A percentile compares a stretch with the other conserved stretches of the same genome.
Evolutionary conservation across 2,888 invertebrate genomes (phyloP).

Genomic region (Boloria euphrosyne): DNA sequence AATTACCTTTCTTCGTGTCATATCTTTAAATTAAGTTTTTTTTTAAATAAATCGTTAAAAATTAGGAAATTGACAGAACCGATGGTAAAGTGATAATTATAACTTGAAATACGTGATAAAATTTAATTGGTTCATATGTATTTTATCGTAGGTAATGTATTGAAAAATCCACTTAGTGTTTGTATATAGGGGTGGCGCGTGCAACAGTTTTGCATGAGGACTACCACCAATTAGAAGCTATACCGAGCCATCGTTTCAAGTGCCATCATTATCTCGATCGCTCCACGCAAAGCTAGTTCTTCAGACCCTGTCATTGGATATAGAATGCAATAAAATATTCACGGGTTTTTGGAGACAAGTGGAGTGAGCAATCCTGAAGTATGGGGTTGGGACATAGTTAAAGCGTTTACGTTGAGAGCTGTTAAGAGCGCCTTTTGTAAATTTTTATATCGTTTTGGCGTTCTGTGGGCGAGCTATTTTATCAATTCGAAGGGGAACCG

Average conservation of each 20-base stretch:
- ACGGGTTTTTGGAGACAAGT: conserved; percentile 80
- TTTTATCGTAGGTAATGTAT: conserved; percentile 26
- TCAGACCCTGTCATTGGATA: conserved; percentile 57
- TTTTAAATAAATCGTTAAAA: too few species aligned
- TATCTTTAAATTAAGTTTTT: too few species aligned
- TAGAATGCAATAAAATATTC: conserved; percentile 67
- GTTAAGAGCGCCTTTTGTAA: conserved; percentile 77
- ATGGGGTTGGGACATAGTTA: conserved; percentile 79
- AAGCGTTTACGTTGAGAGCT: conserved; percentile 79
- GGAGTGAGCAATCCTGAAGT: conserved; percentile 79
- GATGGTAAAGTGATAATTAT: too few species aligned
- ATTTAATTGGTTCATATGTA: conserved; percentile 1
- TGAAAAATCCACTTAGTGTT: conserved; percentile 40
- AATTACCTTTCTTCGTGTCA: too few species aligned
- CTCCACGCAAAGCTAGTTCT: conserved; percentile 60
- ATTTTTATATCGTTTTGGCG: conserved; percentile 76
- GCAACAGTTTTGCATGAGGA: conserved; percentile 78
- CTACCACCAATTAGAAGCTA: conserved; percentile 79
- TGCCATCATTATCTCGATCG: conserved; percentile 78
- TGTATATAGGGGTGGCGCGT: conserved; percentile 72
- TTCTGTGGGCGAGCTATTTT: conserved; percentile 72
- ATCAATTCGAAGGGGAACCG: conserved; percentile 70
- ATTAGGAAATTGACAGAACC: too few species aligned
- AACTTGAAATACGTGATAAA: conserved; percentile 1
- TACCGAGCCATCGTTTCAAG: conserved; percentile 77